Conservation (phyloP, 2,888 invertebrate species). For the Allophyes oxyacanthae region DNA sequence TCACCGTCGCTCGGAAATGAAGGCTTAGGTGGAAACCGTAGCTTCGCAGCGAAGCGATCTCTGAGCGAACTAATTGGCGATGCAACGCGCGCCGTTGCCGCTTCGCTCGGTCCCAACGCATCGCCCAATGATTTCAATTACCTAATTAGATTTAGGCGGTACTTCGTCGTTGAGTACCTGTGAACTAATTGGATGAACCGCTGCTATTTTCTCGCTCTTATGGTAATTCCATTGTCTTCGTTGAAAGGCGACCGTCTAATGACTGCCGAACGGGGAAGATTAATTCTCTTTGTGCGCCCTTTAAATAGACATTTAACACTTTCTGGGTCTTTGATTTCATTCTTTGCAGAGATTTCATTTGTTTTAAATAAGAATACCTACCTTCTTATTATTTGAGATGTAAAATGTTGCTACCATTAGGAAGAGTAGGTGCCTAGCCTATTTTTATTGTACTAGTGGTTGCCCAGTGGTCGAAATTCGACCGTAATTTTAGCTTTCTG, state of each 20-base stretch:
- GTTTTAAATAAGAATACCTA: neutral
- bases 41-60: conserved; percentile 51
- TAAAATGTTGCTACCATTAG: too few relatives aligned
- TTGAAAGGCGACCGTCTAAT: conserved; percentile 57
- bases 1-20: conserved; percentile 63
- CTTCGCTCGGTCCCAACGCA: conserved; percentile 43
- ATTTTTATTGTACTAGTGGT: too few relatives aligned
- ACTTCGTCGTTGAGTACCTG: conserved; percentile 49
- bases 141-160: conserved; percentile 74
- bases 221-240: conserved; percentile 60
- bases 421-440: too few relatives aligned
- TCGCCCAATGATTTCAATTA: conserved; percentile 77
- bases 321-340: conserved; percentile 21
- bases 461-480: too few relatives aligned
- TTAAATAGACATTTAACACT: conserved; percentile 39
- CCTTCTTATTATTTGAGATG: too few relatives aligned
- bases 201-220: conserved; percentile 60
- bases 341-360: conserved; percentile 18
- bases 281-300: conserved; percentile 48
- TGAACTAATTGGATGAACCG: conserved; percentile 62
- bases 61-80: conserved; percentile 68
- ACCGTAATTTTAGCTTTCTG: too few relatives aligned
- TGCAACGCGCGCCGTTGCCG: conserved; percentile 62
- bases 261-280: conserved; percentile 54
- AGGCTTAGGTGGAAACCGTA: conserved; percentile 42